Conservation (phyloP, 2,888 invertebrate species). For the Bibio marci region DNA sequence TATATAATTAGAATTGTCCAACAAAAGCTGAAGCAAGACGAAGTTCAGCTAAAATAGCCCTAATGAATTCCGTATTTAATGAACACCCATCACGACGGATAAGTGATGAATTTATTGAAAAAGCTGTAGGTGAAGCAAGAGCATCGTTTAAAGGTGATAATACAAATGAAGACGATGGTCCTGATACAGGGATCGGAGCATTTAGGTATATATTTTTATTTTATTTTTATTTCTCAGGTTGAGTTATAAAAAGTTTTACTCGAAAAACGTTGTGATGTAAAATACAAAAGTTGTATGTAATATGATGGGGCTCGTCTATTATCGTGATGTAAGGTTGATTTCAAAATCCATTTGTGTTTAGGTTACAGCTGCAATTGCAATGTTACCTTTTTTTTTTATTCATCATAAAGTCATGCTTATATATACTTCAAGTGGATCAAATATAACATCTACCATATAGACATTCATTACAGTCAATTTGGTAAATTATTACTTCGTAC, state of each 20-base stretch:
- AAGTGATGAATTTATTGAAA: slow-evolving; percentile 85
- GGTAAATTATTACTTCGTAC: too few species aligned
- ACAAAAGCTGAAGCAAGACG: slow-evolving; percentile 89
- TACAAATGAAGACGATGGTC: slow-evolving; percentile 43
- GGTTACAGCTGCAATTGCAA: too few species aligned
- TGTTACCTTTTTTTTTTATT: too few species aligned
- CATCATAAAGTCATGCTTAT: too few species aligned
- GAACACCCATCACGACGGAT: slow-evolving; percentile 86
- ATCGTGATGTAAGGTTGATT: too few species aligned
- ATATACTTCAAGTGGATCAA: too few species aligned
- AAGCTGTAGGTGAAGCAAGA: slow-evolving; percentile 82
- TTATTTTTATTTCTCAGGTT: neutral
- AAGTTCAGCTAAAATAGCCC: slow-evolving; percentile 86
- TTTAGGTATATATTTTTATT: slow-evolving; percentile 33
- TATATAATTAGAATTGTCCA: slow-evolving; percentile 76
- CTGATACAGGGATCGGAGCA: slow-evolving; percentile 54
- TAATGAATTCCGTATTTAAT: slow-evolving; percentile 94
- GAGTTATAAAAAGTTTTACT: neutral
- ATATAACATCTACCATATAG: too few species aligned
- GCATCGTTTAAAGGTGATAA: slow-evolving; percentile 57
- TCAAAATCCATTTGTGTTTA: too few species aligned
- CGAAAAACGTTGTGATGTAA: too few species aligned
- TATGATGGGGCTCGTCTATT: too few species aligned
- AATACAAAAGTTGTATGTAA: too few species aligned
- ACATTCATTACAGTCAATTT: too few species aligned